Percentiles rank a stretch among this genome's conserved stretches.
Evolutionary conservation across 2,113 vertebrate genomes (phyloP).

Genomic region (Galemys pyrenaicus): DNA sequence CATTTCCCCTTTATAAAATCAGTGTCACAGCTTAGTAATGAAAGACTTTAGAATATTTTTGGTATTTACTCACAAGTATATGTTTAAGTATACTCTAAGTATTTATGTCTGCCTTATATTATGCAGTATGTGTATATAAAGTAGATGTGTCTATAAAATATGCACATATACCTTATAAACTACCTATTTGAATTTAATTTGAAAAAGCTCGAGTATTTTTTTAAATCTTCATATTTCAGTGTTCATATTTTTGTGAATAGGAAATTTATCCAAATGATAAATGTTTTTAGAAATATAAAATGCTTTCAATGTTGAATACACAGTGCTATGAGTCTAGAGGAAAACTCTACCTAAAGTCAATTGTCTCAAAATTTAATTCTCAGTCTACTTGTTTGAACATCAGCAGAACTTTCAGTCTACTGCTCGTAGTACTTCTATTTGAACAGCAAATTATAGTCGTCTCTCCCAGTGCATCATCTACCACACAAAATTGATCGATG

Average conservation of each 20-base stretch:
- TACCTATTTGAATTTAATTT: background rate
- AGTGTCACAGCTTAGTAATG: background rate
- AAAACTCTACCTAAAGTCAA: background rate
- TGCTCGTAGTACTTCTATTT: slow-evolving; percentile 32
- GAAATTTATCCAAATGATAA: background rate
- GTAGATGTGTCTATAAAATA: background rate
- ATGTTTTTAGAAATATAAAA: background rate
- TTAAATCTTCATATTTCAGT: background rate
- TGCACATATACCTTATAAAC: background rate
- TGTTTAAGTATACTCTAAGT: background rate
- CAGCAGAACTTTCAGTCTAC: slow-evolving; percentile 32
- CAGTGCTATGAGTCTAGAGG: background rate
- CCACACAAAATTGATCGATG: slow-evolving; percentile 32
- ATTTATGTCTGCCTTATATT: background rate
- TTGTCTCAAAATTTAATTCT: slow-evolving; percentile 4
- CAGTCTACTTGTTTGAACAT: background rate
- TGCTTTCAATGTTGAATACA: slow-evolving; percentile 16
- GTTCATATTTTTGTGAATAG: background rate
- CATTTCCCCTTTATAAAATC: background rate
- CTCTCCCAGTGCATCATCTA: slow-evolving; percentile 57
- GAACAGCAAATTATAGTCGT: slow-evolving; percentile 45
- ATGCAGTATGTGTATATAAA: too few species aligned
- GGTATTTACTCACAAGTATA: background rate
- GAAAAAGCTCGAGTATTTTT: background rate
- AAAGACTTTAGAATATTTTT: background rate